Conservation (phyloP, 2,888 invertebrate genomes). For the Dynastes hyllus region DNA sequence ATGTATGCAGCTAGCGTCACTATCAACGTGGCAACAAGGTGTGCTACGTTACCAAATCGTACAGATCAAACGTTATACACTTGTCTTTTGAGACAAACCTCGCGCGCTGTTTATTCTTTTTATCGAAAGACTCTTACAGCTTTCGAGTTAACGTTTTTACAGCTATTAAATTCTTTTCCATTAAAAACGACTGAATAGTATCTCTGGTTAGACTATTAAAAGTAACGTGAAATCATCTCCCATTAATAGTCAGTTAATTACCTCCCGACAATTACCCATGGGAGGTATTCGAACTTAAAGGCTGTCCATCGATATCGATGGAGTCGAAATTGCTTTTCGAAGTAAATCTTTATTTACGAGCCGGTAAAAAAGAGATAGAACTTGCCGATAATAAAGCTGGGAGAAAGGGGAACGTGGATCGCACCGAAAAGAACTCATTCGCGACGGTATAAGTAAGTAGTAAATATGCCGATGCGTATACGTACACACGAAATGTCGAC, state of each 20-base stretch:
- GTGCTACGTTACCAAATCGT: neutral
- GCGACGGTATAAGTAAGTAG: conserved; percentile 22
- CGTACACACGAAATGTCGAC: no score
- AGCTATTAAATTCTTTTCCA: no score
- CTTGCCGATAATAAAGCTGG: neutral
- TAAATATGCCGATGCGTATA: conserved; percentile 43
- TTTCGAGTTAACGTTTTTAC: no score
- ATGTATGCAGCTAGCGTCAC: neutral
- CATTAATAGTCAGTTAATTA: conserved; percentile 1
- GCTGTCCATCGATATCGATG: neutral
- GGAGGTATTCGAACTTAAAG: neutral
- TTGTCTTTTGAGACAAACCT: neutral
- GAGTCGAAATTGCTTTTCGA: conserved; percentile 5
- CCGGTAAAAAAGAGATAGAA: neutral
- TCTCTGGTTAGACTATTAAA: no score
- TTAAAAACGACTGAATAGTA: no score
- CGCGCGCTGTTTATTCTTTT: no score
- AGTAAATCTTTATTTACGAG: conserved; percentile 30
- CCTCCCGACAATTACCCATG: conserved; percentile 2
- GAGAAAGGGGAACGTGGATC: neutral
- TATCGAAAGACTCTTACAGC: no score
- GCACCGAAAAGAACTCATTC: no score
- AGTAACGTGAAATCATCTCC: neutral
- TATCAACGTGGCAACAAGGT: neutral
- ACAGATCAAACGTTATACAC: neutral